phyloP scores from a whole-genome alignment of 1,140 invertebrate species.

The Agrypnia vestita region DNA sequence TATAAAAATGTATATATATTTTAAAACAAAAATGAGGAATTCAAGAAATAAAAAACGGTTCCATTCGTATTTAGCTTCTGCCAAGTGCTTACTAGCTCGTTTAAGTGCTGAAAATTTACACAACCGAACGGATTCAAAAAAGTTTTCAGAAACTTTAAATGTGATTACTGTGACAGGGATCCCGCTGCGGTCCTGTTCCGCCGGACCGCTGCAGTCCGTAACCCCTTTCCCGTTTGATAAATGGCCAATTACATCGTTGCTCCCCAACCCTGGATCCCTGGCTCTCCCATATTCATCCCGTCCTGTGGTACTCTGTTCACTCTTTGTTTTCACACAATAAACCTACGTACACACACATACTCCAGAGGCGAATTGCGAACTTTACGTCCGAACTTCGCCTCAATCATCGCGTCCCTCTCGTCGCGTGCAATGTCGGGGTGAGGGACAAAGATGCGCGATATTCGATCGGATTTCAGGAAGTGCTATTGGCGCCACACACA shows the following conservation, averaged over 20 bases:
- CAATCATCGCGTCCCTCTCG: constrained; percentile 52
- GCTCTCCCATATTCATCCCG: constrained; percentile 60
- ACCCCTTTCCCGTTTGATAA: constrained; percentile 73
- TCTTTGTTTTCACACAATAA: constrained; percentile 58
- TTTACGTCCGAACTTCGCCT: constrained; percentile 62
- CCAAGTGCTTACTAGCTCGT: background rate
- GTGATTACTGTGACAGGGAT: constrained; percentile 42
- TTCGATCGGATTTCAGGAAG: constrained; percentile 31
- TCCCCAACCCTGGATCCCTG: background rate
- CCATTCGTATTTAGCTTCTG: no score
- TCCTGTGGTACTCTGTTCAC: constrained; percentile 51
- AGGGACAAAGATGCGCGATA: constrained; percentile 22
- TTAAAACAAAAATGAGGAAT: no score
- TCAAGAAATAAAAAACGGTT: no score
- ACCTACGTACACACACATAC: constrained; percentile 55
- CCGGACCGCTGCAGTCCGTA: constrained; percentile 57
- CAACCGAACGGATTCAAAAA: constrained; percentile 25
- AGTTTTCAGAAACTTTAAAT: constrained; percentile 33
- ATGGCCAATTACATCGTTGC: constrained; percentile 73
- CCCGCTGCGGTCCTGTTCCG: constrained; percentile 46
- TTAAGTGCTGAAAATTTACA: constrained; percentile 15
- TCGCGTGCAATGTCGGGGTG: background rate
- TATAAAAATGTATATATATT: no score
- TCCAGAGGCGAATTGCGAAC: constrained; percentile 57
- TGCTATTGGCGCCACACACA: background rate